These are phyloP conservation scores for Hipparchia semele DNA, from an alignment of 2,888 invertebrate species.

Conservation along the genomic window DNA sequence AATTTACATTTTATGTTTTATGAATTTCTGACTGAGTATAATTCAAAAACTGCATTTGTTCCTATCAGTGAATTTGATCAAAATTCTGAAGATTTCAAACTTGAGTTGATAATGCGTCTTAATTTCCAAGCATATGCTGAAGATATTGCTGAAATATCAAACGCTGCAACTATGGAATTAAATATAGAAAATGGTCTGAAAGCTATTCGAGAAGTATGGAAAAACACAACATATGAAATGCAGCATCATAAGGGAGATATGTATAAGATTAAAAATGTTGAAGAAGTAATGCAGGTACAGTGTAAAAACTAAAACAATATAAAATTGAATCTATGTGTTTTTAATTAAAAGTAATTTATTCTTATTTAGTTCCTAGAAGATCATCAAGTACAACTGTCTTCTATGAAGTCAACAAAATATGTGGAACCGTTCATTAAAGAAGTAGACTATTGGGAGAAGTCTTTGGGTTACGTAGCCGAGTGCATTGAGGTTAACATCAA, in stretches of 20 bases:
- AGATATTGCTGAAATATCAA: slow-evolving; percentile 92
- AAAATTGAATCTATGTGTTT: not conserved
- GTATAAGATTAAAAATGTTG: slow-evolving; percentile 88
- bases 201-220: slow-evolving; percentile 88
- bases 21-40: not conserved
- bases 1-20: not conserved
- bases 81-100: slow-evolving; percentile 89
- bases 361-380: slow-evolving; percentile 86
- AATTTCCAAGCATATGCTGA: slow-evolving; percentile 93
- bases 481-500: slow-evolving; percentile 85
- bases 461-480: slow-evolving; percentile 91
- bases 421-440: slow-evolving; percentile 93
- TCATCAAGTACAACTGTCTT: slow-evolving; percentile 91
- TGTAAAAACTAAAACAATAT: not conserved
- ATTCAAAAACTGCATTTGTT: not conserved
- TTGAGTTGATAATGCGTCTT: slow-evolving; percentile 90
- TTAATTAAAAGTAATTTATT: not conserved
- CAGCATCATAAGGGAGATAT: slow-evolving; percentile 86
- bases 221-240: slow-evolving; percentile 88
- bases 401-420: slow-evolving; percentile 94
- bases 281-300: slow-evolving; percentile 88
- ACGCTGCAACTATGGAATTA: slow-evolving; percentile 94
- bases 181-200: slow-evolving; percentile 92
- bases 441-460: slow-evolving; percentile 94
- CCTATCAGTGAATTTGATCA: slow-evolving; percentile 88